Base-by-base conservation (phyloP, 2,888 invertebrate genomes). In the Branchinecta sandiegonensis region DNA sequence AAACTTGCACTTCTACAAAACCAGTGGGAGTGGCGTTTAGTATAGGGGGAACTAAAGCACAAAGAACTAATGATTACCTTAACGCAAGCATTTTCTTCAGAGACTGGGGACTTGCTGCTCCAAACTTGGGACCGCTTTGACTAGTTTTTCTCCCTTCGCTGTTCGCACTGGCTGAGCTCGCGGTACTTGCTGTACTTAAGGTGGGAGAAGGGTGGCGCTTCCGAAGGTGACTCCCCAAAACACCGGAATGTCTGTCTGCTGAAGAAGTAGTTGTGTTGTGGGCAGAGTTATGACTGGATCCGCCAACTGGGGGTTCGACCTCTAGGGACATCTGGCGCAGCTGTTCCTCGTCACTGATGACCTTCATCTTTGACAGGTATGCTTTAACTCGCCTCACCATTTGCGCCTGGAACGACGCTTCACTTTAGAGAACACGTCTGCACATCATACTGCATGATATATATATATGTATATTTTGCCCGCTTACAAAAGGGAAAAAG, bases 341-440 rank as follows among this genome's bases (percentile, higher is more conserved):
- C 70, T 88, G 85, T 73, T 90, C 88, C 78, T 97, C 97, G 76
- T 96, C 93, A 12, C 88, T 90, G 74, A 91, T 89, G 8, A 93
- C 90, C 74, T 91, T 88, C 83, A 97, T 86, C 74, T 91, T 89
- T 73, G 89, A 88, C 70, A 99, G 83, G 80, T 99, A 99, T 4
- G 96, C 90, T 78, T 96, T 94, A 8, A 97, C 96, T 69, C 95
- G 83, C 47, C 96, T 84, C 69, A 95, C 94, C 97, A 97, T 97
- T 80, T 96, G 94, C 47, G 96, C 94, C 79, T 81, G 71, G 17
- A 71, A 67, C 47, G 50, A 69, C 14, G 48, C 37, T 64, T 64
- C 8, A 5, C 37, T 37, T 37, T 37, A 37, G 37, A 37, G 37
- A 37, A 37, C 2, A 37, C 37, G 37, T 37, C 37, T 3, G 37